Conservation (phyloP, 2,888 invertebrate species). For the Acronicta psi region DNA sequence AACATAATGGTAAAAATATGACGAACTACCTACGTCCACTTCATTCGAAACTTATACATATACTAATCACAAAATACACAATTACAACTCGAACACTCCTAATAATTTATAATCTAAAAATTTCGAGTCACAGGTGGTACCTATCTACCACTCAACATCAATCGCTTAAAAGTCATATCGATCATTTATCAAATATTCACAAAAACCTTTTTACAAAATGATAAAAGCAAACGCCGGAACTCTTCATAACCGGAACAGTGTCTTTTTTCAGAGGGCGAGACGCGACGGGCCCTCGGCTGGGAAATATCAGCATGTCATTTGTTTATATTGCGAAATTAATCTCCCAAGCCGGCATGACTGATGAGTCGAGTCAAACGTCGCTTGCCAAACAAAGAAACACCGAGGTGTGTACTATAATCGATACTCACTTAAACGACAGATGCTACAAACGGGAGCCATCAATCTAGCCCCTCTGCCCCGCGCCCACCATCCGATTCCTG, state of each 20-base stretch:
- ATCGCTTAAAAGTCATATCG: conserved; percentile 58
- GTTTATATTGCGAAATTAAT: conserved; percentile 82
- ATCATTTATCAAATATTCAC: conserved; percentile 71
- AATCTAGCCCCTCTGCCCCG: conserved; percentile 77
- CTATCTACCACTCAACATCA: conserved; percentile 49
- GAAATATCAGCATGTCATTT: conserved; percentile 81
- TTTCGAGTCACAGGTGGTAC: conserved; percentile 43
- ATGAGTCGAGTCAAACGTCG: conserved; percentile 80
- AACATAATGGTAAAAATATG: too few relatives aligned
- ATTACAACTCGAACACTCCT: neutral
- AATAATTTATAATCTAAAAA: conserved; percentile 31
- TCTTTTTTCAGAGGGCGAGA: conserved; percentile 65
- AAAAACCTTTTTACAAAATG: conserved; percentile 68
- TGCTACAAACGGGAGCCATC: conserved; percentile 88
- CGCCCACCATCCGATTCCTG: conserved; percentile 58
- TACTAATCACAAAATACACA: too few relatives aligned
- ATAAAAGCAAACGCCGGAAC: conserved; percentile 63
- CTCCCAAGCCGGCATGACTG: conserved; percentile 74
- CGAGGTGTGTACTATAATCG: conserved; percentile 85
- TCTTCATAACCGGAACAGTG: conserved; percentile 64
- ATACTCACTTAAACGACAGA: conserved; percentile 88
- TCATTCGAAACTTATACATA: too few relatives aligned
- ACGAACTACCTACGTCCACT: too few relatives aligned
- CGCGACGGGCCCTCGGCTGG: conserved; percentile 59
- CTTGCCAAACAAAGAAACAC: conserved; percentile 84